Evolutionary conservation across 1,140 invertebrate genomes (phyloP), one percentile per base, ranked within the genome.

Genomic region (Drosophila ercepeae): DNA sequence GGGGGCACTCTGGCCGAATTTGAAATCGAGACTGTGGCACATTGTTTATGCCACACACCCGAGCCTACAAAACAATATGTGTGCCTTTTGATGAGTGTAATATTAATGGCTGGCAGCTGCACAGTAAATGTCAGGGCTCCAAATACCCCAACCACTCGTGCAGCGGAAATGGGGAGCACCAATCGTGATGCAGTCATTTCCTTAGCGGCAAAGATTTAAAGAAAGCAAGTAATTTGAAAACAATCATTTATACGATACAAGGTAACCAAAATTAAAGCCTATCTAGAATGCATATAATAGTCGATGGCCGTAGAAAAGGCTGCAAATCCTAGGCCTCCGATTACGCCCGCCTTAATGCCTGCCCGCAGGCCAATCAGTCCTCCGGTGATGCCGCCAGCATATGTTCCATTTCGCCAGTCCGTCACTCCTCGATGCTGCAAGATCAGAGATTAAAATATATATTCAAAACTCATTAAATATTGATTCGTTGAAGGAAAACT

Each of bases 381-480:
- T 64, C 98, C 98, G 39, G 98, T 98, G 45, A 99, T 94, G 46
- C 94, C 98, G 54, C 98, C 98, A 77, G 98, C 97, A 91, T 97
- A 96, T 7, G 97, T 98, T 9, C 97, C 97, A 94, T 99, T 99
- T 86, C 96, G 96, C 97, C 98, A 98, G 91, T 99, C 98, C 44
- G 94, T 95, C 92, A 98, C 98, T 19, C 97, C 98, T 81, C 98
- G 93, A 91, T 96, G 94, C 96, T 97, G 89, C 71, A 32, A n/a
- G 2, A 4, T 42, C 1, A 19, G 0, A 32, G 9, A 32, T 2
- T 39, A 1, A 16, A 14, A 3, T 2, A 18, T n/a, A 16, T 7
- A 61, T 18, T 32, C 1, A 32, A 11, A 32, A 3, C 9, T 11
- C 9, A 32, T 32, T 2, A 3, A 3, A n/a, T 27, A 1, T 27